These are phyloP conservation scores for Villa cingulata DNA, from an alignment of 2,888 invertebrate species.

Conservation along the genomic window DNA sequence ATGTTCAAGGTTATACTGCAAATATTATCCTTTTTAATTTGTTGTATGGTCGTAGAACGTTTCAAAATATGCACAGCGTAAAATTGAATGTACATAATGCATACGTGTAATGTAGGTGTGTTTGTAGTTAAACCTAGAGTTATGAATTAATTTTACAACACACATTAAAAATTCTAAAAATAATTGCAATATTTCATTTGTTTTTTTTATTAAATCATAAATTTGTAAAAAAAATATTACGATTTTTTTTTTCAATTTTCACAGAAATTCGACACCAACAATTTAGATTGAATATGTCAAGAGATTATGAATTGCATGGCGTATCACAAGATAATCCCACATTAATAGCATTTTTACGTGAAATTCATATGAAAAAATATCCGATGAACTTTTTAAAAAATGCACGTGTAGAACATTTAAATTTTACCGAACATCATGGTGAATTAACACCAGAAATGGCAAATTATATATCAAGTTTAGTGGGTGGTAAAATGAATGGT, in stretches of 20 bases:
- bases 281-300: slow-evolving; percentile 66
- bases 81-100: too few species aligned
- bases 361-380: slow-evolving; percentile 48
- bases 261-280: slow-evolving; percentile 58
- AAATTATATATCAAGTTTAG: slow-evolving; percentile 29
- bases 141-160: too few species aligned
- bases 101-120: too few species aligned
- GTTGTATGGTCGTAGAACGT: too few species aligned
- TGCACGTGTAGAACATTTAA: slow-evolving; percentile 21
- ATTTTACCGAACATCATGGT: slow-evolving; percentile 25
- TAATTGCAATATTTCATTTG: too few species aligned
- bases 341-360: slow-evolving; percentile 59
- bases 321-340: slow-evolving; percentile 63
- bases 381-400: slow-evolving; percentile 27
- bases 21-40: too few species aligned
- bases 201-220: too few species aligned
- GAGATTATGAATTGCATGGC: slow-evolving; percentile 58
- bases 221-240: too few species aligned
- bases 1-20: too few species aligned
- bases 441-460: slow-evolving; percentile 30
- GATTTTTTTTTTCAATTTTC: not conserved
- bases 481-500: slow-evolving; percentile 42
- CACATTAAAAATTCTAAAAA: too few species aligned
- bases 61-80: too few species aligned
- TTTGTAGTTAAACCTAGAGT: too few species aligned